Percentiles rank a stretch among this genome's conserved stretches.
Conservation (phyloP, 2,113 vertebrate species). For the Gnathonemus longibarbis region DNA sequence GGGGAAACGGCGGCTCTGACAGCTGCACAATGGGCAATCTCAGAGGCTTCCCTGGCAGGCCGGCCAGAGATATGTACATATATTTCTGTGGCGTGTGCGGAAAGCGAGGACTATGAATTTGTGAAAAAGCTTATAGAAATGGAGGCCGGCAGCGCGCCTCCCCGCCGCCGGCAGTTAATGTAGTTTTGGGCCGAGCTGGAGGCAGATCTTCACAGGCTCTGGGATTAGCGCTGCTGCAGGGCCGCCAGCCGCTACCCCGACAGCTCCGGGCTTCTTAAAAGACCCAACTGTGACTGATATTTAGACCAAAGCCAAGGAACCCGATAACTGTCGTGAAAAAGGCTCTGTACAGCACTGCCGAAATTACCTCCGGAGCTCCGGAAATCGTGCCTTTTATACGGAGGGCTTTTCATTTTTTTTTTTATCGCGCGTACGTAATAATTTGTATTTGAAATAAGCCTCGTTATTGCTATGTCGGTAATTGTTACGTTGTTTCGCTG, state of each 20-base stretch:
- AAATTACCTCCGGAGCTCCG: slow-evolving; percentile 28
- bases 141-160: slow-evolving; percentile 40
- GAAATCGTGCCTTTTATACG: not conserved
- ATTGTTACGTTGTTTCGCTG: not conserved
- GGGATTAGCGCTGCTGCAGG: slow-evolving; percentile 64
- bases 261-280: slow-evolving; percentile 55
- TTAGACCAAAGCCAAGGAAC: slow-evolving; percentile 64
- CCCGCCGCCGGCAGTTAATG: slow-evolving; percentile 58
- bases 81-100: not conserved
- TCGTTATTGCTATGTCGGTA: not conserved
- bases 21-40: slow-evolving; percentile 50
- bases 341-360: slow-evolving; percentile 43
- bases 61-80: not conserved
- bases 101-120: slow-evolving; percentile 46
- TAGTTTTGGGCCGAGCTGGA: slow-evolving; percentile 54
- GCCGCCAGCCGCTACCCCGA: slow-evolving; percentile 55
- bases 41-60: slow-evolving; percentile 43
- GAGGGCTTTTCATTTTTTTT: not conserved
- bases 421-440: not conserved
- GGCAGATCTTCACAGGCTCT: slow-evolving; percentile 54
- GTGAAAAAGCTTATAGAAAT: slow-evolving; percentile 51
- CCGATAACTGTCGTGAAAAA: slow-evolving; percentile 65
- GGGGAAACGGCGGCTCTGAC: slow-evolving; percentile 48
- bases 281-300: slow-evolving; percentile 66
- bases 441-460: not conserved